Evolutionary conservation across 2,797 vertebrate species (phyloP).

Genomic region (Pagetopsis macropterus): DNA sequence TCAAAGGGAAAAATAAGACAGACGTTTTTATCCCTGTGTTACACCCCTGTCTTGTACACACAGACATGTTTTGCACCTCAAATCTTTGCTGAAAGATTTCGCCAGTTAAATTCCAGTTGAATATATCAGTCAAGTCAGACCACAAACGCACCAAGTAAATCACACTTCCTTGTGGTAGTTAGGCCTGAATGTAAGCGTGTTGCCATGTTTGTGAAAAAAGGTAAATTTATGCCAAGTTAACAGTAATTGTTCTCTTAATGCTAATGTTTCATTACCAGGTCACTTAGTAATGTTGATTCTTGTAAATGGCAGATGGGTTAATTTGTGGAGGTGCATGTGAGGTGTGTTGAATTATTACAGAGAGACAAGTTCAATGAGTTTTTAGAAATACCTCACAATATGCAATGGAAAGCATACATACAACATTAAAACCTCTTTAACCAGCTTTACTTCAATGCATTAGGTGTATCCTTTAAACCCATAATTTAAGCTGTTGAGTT

Average conservation of each 20-base stretch:
- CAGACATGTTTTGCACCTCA: slow-evolving; percentile 4
- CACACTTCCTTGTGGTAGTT: background rate
- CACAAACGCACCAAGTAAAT: background rate
- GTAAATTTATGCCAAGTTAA: background rate
- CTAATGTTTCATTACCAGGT: background rate
- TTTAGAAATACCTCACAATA: background rate
- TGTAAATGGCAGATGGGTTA: background rate
- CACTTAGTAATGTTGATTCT: background rate
- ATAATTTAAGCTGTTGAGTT: background rate
- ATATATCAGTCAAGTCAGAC: background rate
- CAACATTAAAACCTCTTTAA: background rate
- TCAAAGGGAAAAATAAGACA: slow-evolving; percentile 37
- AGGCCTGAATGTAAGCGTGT: background rate
- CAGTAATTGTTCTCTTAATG: background rate
- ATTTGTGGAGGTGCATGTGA: background rate
- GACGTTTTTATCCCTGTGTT: slow-evolving; percentile 17
- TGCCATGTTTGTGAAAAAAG: no score
- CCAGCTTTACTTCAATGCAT: no score
- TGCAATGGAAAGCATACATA: background rate
- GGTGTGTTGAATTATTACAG: background rate
- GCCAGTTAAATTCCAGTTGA: background rate
- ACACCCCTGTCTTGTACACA: background rate
- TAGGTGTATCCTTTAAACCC: background rate
- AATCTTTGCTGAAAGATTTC: slow-evolving; percentile 15
- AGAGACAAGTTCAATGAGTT: background rate